Evolutionary conservation across 1,140 invertebrate species (phyloP).

Genomic region (Drosophila nannoptera): DNA sequence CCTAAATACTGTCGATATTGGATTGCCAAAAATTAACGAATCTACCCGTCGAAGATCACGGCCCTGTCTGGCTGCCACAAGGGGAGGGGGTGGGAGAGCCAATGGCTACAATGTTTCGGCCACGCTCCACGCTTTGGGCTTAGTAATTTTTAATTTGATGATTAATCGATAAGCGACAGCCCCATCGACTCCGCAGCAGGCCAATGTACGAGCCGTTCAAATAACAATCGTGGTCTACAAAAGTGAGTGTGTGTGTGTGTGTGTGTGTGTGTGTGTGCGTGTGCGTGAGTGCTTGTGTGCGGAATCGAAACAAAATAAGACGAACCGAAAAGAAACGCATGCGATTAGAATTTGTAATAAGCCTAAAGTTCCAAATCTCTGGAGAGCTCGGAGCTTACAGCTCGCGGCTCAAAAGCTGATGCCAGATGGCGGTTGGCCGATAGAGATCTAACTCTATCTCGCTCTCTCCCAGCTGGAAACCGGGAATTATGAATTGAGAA

Average conservation of each 20-base stretch:
- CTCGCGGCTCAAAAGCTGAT: too few relatives aligned
- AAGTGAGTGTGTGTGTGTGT: neutral
- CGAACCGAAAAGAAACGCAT: conserved; percentile 49
- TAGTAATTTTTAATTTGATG: conserved; percentile 76
- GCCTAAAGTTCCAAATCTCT: conserved; percentile 32
- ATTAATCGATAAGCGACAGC: conserved; percentile 73
- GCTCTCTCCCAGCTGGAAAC: conserved; percentile 39
- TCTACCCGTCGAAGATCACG: neutral
- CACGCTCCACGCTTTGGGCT: conserved; percentile 68
- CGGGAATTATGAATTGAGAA: conserved; percentile 19
- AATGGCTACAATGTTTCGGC: conserved; percentile 54
- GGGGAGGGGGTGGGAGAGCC: neutral
- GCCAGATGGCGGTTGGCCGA: conserved; percentile 12
- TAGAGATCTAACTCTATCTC: conserved; percentile 51
- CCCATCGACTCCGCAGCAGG: conserved; percentile 39
- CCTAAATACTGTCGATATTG: conserved; percentile 69
- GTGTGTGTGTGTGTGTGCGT: neutral
- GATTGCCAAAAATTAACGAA: conserved; percentile 33
- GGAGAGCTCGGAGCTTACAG: conserved; percentile 30
- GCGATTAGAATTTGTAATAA: conserved; percentile 76
- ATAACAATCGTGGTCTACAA: neutral
- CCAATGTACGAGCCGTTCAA: conserved; percentile 50
- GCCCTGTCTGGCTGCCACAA: neutral
- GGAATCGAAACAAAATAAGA: conserved; percentile 3
- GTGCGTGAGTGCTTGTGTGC: conserved; percentile 4